These are phyloP conservation scores for Pseudeuparius sepicola DNA, from an alignment of 2,888 invertebrate species.

Conservation along the genomic window DNA sequence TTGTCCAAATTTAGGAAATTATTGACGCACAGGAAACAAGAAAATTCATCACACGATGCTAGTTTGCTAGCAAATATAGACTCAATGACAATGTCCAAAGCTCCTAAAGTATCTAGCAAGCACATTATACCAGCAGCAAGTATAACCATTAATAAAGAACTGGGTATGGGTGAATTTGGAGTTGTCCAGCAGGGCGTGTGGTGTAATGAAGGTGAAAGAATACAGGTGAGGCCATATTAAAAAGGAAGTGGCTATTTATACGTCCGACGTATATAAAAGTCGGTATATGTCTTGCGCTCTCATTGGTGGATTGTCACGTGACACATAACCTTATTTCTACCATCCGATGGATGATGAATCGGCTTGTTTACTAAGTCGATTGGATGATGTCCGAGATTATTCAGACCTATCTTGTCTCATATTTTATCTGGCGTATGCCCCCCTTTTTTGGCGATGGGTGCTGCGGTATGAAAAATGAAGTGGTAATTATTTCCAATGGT, in stretches of 20 bases:
- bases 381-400: too few species aligned
- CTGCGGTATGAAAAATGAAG: too few species aligned
- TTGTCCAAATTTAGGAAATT: slow-evolving; percentile 84
- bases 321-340: too few species aligned
- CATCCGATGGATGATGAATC: too few species aligned
- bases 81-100: slow-evolving; percentile 36
- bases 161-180: slow-evolving; percentile 96
- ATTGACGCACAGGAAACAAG: slow-evolving; percentile 51
- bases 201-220: slow-evolving; percentile 89
- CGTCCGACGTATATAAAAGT: too few species aligned
- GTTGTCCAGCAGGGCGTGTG: slow-evolving; percentile 96
- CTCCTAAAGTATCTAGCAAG: slow-evolving; percentile 65
- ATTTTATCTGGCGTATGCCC: too few species aligned
- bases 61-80: slow-evolving; percentile 31
- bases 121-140: slow-evolving; percentile 78
- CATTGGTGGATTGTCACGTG: too few species aligned
- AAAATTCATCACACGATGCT: slow-evolving; percentile 31
- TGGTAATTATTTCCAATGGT: slow-evolving; percentile 4
- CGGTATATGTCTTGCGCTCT: too few species aligned
- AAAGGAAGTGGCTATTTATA: too few species aligned
- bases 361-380: too few species aligned
- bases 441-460: too few species aligned
- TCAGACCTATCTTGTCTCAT: too few species aligned
- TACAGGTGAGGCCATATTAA: slow-evolving; percentile 35
- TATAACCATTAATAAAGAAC: slow-evolving; percentile 85